A percentile compares a stretch with the other conserved stretches of the same genome.
phyloP scores from a whole-genome alignment of 2,888 invertebrate genomes.

The Octonoba sinensis region DNA sequence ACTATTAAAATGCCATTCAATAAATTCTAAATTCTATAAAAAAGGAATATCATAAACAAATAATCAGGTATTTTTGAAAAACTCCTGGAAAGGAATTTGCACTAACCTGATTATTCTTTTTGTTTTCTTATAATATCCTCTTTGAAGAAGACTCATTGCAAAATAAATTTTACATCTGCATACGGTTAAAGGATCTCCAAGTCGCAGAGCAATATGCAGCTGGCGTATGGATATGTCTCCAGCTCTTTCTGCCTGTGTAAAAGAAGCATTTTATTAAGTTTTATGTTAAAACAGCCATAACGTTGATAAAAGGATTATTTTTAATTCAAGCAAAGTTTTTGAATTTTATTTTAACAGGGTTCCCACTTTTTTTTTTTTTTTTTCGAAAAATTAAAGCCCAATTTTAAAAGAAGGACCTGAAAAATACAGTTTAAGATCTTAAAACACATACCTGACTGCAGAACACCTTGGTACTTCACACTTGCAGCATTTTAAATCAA shows the following conservation, averaged over 20 bases:
- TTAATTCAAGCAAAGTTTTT: too few relatives aligned
- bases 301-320: too few relatives aligned
- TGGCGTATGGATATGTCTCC: slow-evolving; percentile 89
- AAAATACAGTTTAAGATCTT: too few relatives aligned
- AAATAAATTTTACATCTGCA: slow-evolving; percentile 88
- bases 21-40: too few relatives aligned
- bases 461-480: too few relatives aligned
- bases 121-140: slow-evolving; percentile 72
- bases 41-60: background rate
- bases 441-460: too few relatives aligned
- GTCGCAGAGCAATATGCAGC: slow-evolving; percentile 81
- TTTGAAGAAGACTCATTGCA: slow-evolving; percentile 89
- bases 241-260: slow-evolving; percentile 86
- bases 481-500: too few relatives aligned
- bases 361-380: too few relatives aligned
- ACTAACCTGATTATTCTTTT: slow-evolving; percentile 56
- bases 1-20: too few relatives aligned
- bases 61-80: background rate
- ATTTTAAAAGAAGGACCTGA: too few relatives aligned
- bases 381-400: too few relatives aligned
- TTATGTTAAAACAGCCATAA: background rate
- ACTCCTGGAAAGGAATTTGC: background rate
- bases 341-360: too few relatives aligned
- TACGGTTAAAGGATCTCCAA: slow-evolving; percentile 85
- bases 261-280: slow-evolving; percentile 50